A percentile compares a stretch with the other conserved stretches of the same genome.
phyloP scores from a whole-genome alignment of 2,888 invertebrate genomes.

The Colostygia pectinataria region DNA sequence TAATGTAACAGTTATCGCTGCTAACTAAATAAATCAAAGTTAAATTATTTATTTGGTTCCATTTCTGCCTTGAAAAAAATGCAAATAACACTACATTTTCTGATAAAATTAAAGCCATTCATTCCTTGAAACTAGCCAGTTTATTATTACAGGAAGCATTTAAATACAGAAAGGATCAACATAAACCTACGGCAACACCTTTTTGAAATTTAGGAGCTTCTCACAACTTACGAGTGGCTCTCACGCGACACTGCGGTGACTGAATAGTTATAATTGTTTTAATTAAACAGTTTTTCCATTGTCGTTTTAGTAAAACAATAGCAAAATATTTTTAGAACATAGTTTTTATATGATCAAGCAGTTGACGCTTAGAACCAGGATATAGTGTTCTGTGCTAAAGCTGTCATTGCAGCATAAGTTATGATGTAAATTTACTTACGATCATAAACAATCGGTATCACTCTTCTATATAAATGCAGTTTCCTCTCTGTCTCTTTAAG shows the following conservation, averaged over 20 bases:
- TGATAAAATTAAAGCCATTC: no score
- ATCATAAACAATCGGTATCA: conserved; percentile 44
- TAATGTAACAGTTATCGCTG: no score
- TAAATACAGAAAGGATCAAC: conserved; percentile 18
- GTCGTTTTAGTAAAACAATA: no score
- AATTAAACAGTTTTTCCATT: conserved; percentile 1
- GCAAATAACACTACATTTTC: background rate
- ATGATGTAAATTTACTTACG: conserved; percentile 31
- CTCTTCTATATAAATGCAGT: conserved; percentile 45
- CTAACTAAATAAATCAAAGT: no score
- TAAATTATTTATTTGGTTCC: no score
- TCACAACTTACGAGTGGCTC: conserved; percentile 13
- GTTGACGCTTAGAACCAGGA: no score
- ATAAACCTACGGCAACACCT: conserved; percentile 15
- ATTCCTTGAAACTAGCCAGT: conserved; percentile 18
- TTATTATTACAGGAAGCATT: conserved; percentile 18
- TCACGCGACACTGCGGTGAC: conserved; percentile 9
- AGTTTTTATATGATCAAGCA: no score
- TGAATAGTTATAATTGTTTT: conserved; percentile 24
- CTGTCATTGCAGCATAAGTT: no score
- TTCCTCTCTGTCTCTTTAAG: conserved; percentile 33
- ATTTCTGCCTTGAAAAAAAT: no score
- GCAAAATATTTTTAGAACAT: no score
- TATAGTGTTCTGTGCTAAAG: no score
- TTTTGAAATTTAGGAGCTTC: conserved; percentile 10